Base-by-base conservation (phyloP, 2,888 invertebrate species). In the Leptarthrus brevirostris region DNA sequence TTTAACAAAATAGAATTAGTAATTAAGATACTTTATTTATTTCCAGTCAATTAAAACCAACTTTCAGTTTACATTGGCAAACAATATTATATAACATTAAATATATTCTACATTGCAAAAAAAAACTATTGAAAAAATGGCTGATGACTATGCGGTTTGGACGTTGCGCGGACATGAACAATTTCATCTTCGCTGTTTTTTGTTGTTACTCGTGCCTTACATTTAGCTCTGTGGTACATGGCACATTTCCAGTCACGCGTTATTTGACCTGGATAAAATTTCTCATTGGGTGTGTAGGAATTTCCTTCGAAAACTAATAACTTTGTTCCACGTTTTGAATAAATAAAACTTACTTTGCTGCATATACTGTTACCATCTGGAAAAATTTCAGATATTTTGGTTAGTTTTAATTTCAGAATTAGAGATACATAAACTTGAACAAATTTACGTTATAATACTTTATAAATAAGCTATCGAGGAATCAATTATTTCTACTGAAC, bases 231-330 rank as follows among this genome's bases (percentile, higher is more conserved):
- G 74, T 85, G 83, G 74, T 85, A 85, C 82, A 84, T 82, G 4
- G 84, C 83, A 76, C 85, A 85, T 72, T 85, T 85, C 83, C 83
- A 85, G 72, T 83, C 83, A 0, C 85, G 81, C 4, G 82, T 81
- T 12, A 79, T 80, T 34, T 82, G 82, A 2, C 82, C 83, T 12
- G 79, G 80, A 40, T 20, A 66, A 24, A 79, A 73, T 78, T 82
- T 84, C 52, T 83, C 83, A 72, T 85, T 85, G 34, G 85, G 85
- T 10, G 85, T 85, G 73, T 82, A 85, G 0, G 84, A 83, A 75
- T 85, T 84, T 40, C 80, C 79, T 74, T 82, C 79, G 72, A 80
- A 80, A 12, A 69, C 30, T 34, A 52, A 81, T 77, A 20, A 83
- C 81, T 74, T 72, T 2, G 78, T 77, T 14, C 78, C 78, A 58